Conservation (phyloP, 2,113 vertebrate genomes). For the Cyanoliseus patagonus region DNA sequence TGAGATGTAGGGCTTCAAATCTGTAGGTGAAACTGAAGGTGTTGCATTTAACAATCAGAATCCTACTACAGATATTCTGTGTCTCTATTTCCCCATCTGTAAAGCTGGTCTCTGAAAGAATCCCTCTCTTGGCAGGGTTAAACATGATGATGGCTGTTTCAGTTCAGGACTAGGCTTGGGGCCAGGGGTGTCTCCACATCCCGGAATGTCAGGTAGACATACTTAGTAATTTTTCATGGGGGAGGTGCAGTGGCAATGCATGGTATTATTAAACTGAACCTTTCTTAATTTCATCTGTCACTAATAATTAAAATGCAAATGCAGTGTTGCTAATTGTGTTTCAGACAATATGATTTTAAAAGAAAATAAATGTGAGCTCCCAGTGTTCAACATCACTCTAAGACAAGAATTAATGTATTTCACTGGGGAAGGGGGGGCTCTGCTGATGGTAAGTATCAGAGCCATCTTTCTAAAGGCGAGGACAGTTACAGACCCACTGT, state of each 20-base stretch:
- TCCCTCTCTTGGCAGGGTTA: neutral
- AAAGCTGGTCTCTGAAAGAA: neutral
- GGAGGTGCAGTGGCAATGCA: accelerated
- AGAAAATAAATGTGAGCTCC: neutral
- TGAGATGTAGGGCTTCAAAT: neutral
- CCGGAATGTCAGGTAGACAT: accelerated
- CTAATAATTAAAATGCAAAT: neutral
- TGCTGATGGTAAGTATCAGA: constrained; percentile 44
- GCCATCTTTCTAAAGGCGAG: constrained; percentile 23
- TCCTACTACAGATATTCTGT: neutral
- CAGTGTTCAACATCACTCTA: neutral
- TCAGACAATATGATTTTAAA: neutral
- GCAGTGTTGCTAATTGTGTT: neutral
- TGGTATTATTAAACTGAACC: neutral
- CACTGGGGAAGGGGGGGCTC: neutral
- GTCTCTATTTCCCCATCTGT: neutral
- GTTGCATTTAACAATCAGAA: neutral
- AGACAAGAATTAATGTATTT: constrained; percentile 30
- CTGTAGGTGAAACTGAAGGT: accelerated
- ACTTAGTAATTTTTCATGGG: neutral
- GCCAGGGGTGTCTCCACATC: accelerated
- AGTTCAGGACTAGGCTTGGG: accelerated
- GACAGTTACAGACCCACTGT: constrained; percentile 44
- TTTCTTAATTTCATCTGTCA: neutral
- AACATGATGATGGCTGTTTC: accelerated